Base-by-base conservation (phyloP, 2,888 invertebrate genomes). In the Thecophora atra region DNA sequence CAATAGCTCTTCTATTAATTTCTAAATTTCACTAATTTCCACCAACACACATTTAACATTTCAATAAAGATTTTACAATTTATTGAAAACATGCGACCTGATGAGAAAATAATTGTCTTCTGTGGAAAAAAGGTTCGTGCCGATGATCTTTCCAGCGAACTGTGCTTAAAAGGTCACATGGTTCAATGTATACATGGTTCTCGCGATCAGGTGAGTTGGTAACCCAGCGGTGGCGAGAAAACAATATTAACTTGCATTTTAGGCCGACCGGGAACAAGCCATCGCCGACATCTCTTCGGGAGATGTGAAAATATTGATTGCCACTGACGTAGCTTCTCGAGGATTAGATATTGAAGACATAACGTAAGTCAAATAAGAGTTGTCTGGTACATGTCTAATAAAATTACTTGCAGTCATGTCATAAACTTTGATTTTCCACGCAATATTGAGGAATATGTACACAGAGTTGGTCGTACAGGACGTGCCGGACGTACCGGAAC, bases 381-480 rank as follows among this genome's bases (percentile, higher is more conserved):
- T 17, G 4, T 15, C 15, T 3, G 65, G 63, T 24, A 30, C 28
- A 19, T 42, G 17, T 54, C 13, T 42, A 42, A 56, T 64, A 19
- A 13, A 42, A 58, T 7, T 52, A 21, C 3, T 15, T 72, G 15
- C 63, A 86, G 86, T 0, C 81, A 96, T 85, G 96, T 98, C 1
- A 88, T 97, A 30, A 98, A 98, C 85, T 94, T 91, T 79, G 98
- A 98, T 86, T 97, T 98, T 81, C 98, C 98, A 0, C 89, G 93
- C 19, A 95, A 97, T 80, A 95, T 98, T 79, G 98, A 98, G 84
- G 98, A 98, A 81, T 98, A 98, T 87, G 86, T 86, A 0, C 98
- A 98, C 83, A 90, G 98, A 74, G 95, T 98, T n/a, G 98, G 98
- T 0, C 90, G 98, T 74, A 98, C 98, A 0, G 98, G 98, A 0